Conservation (phyloP, 2,113 vertebrate genomes). For the Lampris incognitus region DNA sequence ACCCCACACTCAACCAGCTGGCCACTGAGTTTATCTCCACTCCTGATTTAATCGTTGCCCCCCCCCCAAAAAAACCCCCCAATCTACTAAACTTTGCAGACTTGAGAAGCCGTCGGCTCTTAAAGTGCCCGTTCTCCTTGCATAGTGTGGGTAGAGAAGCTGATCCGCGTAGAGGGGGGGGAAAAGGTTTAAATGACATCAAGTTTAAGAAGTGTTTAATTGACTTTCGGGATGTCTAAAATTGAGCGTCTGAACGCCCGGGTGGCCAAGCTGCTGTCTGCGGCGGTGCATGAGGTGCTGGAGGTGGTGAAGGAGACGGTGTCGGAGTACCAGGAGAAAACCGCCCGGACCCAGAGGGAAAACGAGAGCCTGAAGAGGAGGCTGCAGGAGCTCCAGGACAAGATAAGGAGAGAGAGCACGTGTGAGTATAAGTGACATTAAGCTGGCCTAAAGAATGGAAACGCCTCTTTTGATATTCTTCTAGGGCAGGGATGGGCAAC, state of each 20-base stretch:
- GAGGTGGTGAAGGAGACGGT: conserved; percentile 79
- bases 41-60: too few relatives aligned
- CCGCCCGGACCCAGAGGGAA: conserved; percentile 73
- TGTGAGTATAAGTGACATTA: conserved; percentile 47
- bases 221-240: conserved; percentile 73
- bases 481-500: background rate
- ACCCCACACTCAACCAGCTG: background rate
- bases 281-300: conserved; percentile 76
- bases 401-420: conserved; percentile 38
- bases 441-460: background rate
- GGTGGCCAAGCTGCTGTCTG: conserved; percentile 73
- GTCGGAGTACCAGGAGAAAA: conserved; percentile 76
- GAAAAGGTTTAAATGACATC: too few relatives aligned
- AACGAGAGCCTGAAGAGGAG: conserved; percentile 72
- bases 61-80: too few relatives aligned
- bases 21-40: background rate
- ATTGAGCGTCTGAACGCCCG: conserved; percentile 75
- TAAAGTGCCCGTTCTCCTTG: too few relatives aligned
- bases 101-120: too few relatives aligned
- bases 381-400: conserved; percentile 69
- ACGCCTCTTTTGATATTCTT: background rate
- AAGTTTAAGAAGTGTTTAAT: too few relatives aligned
- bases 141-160: too few relatives aligned
- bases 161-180: too few relatives aligned
- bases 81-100: too few relatives aligned